Evolutionary conservation across 2,797 vertebrate genomes (phyloP).

Genomic region (Lacerta bilineata): DNA sequence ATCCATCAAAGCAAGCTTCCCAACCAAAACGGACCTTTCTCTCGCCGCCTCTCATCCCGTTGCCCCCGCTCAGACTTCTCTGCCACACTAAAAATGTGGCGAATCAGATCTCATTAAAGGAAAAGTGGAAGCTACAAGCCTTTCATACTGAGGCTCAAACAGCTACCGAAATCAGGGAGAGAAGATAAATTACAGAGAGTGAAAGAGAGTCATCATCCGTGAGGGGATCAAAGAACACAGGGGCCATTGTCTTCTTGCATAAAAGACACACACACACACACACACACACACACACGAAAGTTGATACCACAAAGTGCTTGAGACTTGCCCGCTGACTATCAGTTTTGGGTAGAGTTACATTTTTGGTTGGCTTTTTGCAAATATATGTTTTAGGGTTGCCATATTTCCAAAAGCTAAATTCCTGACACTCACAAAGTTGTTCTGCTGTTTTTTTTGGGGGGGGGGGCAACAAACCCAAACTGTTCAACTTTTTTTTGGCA

Average conservation of each 20-base stretch:
- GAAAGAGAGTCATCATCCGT: neutral
- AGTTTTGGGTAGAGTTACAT: neutral
- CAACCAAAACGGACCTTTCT: neutral
- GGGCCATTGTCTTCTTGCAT: neutral
- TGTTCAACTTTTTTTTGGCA: too few relatives aligned
- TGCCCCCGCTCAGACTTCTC: neutral
- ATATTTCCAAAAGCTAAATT: neutral
- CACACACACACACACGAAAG: neutral
- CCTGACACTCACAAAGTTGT: too few relatives aligned
- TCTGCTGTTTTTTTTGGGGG: too few relatives aligned
- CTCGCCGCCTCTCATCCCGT: too few relatives aligned
- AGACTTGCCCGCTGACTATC: neutral
- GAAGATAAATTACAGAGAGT: neutral
- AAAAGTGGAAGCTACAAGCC: neutral
- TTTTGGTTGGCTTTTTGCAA: neutral
- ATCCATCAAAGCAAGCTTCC: constrained; percentile 4
- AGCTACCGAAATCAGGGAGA: neutral
- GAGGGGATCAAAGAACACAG: constrained; percentile 18
- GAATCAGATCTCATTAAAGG: neutral
- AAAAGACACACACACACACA: neutral
- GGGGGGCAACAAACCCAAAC: too few relatives aligned
- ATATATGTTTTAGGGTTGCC: too few relatives aligned
- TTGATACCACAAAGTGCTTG: neutral
- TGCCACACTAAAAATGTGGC: neutral
- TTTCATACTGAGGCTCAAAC: neutral